Evolutionary conservation across 1,140 invertebrate species (phyloP), one percentile per base, ranked within the genome.

Genomic region (Trichomalopsis sarcophagae): DNA sequence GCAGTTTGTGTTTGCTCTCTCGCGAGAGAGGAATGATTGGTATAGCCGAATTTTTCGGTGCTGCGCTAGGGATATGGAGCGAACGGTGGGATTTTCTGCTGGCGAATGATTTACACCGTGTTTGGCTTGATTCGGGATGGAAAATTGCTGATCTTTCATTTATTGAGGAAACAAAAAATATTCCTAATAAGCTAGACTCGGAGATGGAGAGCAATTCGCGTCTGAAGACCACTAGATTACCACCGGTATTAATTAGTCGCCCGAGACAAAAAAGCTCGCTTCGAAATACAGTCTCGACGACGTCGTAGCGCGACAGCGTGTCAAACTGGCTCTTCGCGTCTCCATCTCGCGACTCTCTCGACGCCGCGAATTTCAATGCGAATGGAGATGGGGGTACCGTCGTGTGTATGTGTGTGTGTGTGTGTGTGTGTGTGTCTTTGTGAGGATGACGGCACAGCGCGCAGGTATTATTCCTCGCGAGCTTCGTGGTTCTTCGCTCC

Each of bases 241-340:
- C 23, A 50, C 9, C 66, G 66, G 71, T 69, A 66, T 82, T 82
- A 76, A 82, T 82, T 82, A 82, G 80, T 82, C 73, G 27, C 21
- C 14, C 81, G 44, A 62, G 50, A 76, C 47, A 82, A 82, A 82
- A 82, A 82, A 66, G 7, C n/a, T 69, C 23, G 9, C 68, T 30
- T 40, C 68, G 23, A n/a, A 1, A 27, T 71, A 33, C 5, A 33
- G 2, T 33, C 33, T 33, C 33, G 33, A 71, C 9, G 40, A 11
- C 40, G 40, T 44, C 40, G 9, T 13, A 23, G 68, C 62, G 17
- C 68, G 68, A 27, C 27, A 3, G 10, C 23, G 73, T 9, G 73
- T 44, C 36, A 33, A 74, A 74, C 71, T 74, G 71, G 73, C 21
- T 75, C 73, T 75, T 33, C 10, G n/a, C 73, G 21, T 75, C 21